Base-by-base conservation (phyloP, 2,113 vertebrate species). In the Podilymbus podiceps region DNA sequence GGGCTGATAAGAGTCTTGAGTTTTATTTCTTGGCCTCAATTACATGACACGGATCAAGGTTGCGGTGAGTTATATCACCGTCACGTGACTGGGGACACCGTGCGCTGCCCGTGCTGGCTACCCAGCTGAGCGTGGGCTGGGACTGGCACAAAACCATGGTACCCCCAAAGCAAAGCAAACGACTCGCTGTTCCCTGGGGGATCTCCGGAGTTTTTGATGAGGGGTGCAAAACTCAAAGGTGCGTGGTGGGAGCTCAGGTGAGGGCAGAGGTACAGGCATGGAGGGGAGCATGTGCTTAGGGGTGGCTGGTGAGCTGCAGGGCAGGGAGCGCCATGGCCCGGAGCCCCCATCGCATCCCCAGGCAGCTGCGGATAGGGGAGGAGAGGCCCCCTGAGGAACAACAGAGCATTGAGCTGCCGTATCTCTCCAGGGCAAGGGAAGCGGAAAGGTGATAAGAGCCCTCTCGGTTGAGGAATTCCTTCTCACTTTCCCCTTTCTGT, bases 401-500 rank as follows among this genome's bases (percentile, higher is more conserved):
- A 98, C 73, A 95, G 97, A 46, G 95, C 97, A 98, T 97, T 98
- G 97, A 98, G 94, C 74, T 33, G 55, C 87, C 52, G 0, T 98
- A 97, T 98, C 98, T 98, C 89, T 79, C 84, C 13, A 1, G 92
- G 46, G 93, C 15, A 33, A 96, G 94, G 98, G 97, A 98, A 98
- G 92, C 89, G 93, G 94, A 96, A 97, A 95, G 91, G 88, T 30
- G 98, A 98, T 98, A 98, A 97, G 69, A 93, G 8, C 79, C 63
- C 94, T 97, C 97, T 97, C 42, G 12, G 90, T 92, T 92, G 93
- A 97, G 90, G 93, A 95, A 96, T 91, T 97, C 90, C 93, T 97
- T 98, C 98, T 98, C 98, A 96, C 93, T 96, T 98, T 98, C 93
- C 93, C 93, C 88, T 85, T 91, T 95, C 67, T 97, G 77, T 96